phyloP scores from a whole-genome alignment of 2,113 vertebrate genomes.

The Zapus hudsonius region DNA sequence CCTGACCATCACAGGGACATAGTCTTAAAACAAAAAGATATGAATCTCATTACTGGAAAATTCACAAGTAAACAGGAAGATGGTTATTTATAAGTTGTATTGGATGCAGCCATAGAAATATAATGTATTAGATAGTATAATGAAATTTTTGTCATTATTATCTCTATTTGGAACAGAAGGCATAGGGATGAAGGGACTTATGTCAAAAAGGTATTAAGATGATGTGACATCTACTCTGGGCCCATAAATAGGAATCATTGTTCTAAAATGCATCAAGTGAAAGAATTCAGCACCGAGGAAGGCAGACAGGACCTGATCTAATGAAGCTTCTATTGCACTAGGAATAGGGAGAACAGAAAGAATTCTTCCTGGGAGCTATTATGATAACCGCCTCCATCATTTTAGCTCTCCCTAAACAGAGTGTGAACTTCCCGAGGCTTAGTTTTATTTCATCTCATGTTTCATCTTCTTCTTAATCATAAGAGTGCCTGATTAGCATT shows the following conservation, averaged over 20 bases:
- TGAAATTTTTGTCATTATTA: background rate
- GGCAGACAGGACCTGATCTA: background rate
- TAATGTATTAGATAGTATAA: background rate
- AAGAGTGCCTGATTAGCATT: background rate
- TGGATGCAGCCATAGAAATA: background rate
- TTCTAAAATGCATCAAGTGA: background rate
- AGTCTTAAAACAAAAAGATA: background rate
- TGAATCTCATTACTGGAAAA: background rate
- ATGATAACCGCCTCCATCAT: background rate
- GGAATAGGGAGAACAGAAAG: background rate
- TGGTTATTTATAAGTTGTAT: background rate
- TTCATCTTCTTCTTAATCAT: background rate
- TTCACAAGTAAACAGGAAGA: background rate
- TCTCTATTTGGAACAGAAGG: background rate
- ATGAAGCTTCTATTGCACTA: background rate
- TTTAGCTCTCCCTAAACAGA: background rate
- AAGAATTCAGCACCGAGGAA: background rate
- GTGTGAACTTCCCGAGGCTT: background rate
- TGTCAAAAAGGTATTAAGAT: background rate
- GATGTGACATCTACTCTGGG: background rate
- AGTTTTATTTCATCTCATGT: background rate
- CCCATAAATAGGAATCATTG: background rate
- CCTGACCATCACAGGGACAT: too few species aligned
- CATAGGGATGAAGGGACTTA: background rate
- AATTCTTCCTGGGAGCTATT: background rate